A percentile compares a stretch with the other conserved stretches of the same genome.
Evolutionary conservation across 2,113 vertebrate species (phyloP).

Genomic region (Naja naja): DNA sequence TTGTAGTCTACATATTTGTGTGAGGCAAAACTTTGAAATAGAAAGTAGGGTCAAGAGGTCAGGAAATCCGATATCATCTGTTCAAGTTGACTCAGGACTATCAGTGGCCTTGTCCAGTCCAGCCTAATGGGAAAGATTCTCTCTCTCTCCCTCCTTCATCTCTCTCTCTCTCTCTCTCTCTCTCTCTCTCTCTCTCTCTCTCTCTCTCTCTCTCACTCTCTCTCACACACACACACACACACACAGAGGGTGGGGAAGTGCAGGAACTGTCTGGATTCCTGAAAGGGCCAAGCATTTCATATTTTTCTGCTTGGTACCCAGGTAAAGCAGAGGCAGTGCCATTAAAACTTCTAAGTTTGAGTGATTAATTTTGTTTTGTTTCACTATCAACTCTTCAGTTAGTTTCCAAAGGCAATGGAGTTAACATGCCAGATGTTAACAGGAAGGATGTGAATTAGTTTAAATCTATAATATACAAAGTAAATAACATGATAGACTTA

Average conservation of each 20-base stretch:
- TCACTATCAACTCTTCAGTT: constrained; percentile 65
- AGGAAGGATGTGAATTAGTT: constrained; percentile 71
- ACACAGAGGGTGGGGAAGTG: neutral
- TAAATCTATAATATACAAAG: constrained; percentile 71
- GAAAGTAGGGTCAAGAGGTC: constrained; percentile 16
- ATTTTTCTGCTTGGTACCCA: constrained; percentile 28
- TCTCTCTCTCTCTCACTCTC: neutral
- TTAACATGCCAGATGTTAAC: constrained; percentile 72
- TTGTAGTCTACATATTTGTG: constrained; percentile 3
- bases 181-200: too few relatives aligned
- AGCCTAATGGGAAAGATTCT: neutral
- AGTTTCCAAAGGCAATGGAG: constrained; percentile 58
- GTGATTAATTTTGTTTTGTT: constrained; percentile 52
- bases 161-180: too few relatives aligned
- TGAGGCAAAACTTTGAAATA: constrained; percentile 7
- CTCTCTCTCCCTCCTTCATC: neutral
- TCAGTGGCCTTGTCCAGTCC: neutral
- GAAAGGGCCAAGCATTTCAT: neutral
- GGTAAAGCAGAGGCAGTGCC: constrained; percentile 12
- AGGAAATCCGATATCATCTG: constrained; percentile 36
- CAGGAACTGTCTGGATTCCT: constrained; percentile 5
- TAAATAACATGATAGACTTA: constrained; percentile 76
- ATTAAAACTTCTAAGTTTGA: constrained; percentile 33
- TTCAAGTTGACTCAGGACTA: constrained; percentile 32
- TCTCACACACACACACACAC: neutral